Percentiles rank a stretch among this genome's conserved stretches.
phyloP scores from a whole-genome alignment of 2,797 vertebrate species.

The Gadopsis bispinosus region DNA sequence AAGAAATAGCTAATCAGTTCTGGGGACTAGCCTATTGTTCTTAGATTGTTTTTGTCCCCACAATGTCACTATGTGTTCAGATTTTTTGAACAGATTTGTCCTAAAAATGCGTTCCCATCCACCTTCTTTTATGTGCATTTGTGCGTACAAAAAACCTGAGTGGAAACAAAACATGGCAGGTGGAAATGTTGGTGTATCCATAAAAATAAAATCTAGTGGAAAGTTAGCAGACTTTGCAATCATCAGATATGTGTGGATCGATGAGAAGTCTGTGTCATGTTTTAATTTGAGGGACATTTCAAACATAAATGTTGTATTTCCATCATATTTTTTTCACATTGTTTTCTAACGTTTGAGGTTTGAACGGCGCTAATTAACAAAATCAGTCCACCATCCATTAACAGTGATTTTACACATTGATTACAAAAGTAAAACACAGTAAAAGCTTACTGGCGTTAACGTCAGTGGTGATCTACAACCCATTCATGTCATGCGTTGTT shows the following conservation, averaged over 20 bases:
- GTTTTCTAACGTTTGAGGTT: background rate
- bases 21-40: background rate
- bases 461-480: slow-evolving; percentile 3
- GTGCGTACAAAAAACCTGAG: background rate
- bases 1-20: background rate
- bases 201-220: background rate
- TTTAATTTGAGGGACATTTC: no score
- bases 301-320: background rate
- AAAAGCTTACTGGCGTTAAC: slow-evolving; percentile 19
- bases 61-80: background rate
- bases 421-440: background rate
- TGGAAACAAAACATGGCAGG: no score
- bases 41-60: background rate
- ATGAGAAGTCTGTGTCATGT: background rate
- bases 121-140: background rate
- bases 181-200: background rate
- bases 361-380: background rate
- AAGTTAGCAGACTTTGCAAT: no score
- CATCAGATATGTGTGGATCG: background rate
- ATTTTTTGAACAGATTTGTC: background rate
- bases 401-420: background rate
- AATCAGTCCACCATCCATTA: background rate
- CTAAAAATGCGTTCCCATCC: background rate
- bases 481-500: background rate
- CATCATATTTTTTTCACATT: background rate